Percentiles rank a stretch among this genome's conserved stretches.
These are phyloP conservation scores for Tadarida brasiliensis DNA, from an alignment of 2,797 vertebrate genomes.

Conservation along the genomic window DNA sequence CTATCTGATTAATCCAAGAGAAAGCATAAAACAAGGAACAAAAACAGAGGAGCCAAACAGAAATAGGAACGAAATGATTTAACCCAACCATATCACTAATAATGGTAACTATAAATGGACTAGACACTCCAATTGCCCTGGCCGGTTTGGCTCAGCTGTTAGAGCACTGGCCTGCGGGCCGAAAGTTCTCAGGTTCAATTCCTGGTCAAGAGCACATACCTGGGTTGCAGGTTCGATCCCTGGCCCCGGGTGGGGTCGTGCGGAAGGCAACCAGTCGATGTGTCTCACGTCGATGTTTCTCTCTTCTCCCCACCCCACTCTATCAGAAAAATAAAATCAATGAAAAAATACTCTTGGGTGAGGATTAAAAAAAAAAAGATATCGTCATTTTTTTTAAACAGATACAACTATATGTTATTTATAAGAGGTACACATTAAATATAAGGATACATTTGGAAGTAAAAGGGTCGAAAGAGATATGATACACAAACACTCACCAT, in stretches of 20 bases:
- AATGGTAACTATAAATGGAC: background rate
- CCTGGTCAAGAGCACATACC: too few relatives aligned
- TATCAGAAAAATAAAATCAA: too few relatives aligned
- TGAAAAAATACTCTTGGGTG: too few relatives aligned
- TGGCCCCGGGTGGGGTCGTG: too few relatives aligned
- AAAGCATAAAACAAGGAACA: background rate
- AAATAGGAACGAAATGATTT: conserved; percentile 4
- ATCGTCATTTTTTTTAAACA: background rate
- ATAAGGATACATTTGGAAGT: background rate
- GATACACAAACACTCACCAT: background rate
- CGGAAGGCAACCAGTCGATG: too few relatives aligned
- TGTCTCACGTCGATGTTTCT: too few relatives aligned
- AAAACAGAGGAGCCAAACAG: conserved; percentile 10
- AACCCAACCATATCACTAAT: background rate
- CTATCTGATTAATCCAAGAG: background rate
- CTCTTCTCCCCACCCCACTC: too few relatives aligned
- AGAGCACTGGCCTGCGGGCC: too few relatives aligned
- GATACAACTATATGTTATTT: background rate
- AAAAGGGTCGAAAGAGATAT: background rate
- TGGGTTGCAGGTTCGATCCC: too few relatives aligned
- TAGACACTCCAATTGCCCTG: background rate
- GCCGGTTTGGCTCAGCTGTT: too few relatives aligned
- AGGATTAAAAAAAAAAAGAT: background rate
- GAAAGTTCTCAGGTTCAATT: too few relatives aligned
- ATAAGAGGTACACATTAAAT: conserved; percentile 25